Evolutionary conservation across 1,140 invertebrate genomes (phyloP), one percentile per base, ranked within the genome.

Genomic region (Listronotus oregonensis): DNA sequence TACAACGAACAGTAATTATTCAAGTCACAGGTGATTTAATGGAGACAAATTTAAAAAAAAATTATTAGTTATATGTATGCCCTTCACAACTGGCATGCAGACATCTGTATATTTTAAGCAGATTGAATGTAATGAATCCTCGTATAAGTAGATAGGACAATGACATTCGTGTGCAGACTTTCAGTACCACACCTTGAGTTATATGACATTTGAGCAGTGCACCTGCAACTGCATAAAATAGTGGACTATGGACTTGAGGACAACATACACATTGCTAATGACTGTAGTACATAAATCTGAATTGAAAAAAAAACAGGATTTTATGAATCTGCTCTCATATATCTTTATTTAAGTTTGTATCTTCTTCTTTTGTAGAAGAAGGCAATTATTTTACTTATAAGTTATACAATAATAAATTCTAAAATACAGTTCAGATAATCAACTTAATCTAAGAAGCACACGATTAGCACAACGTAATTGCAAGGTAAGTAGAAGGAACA

Each of bases 101-200:
- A 60, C 59, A 56, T 67, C 47, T 62, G 43, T 51, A 63, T 51
- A 39, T 63, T 63, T 63, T 52, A 57, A 61, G 59, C 55, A 55
- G 17, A 42, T 11, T 31, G 52, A 62, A 62, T 42, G 69, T 65
- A 70, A 71, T 70, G 51, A 67, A 67, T 18, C 21, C 39, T 17
- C 3, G 32, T 42, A 39, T 71, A 68, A 68, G 66, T 68, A 68
- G 69, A 68, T 67, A 68, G 69, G 64, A 71, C 69, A 71, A 68
- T 71, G 69, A 71, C 66, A 68, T 71, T 63, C 66, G 64, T 66
- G 62, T 62, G 59, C 58, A 54, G 65, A 64, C 65, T 67, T 66
- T 68, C 40, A 67, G 51, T 70, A 68, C 67, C 67, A 50, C 47
- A 55, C 52, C 52, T 39, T 55, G 52, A 55, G 52, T 55, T 55